Evolutionary conservation across 2,888 invertebrate genomes (phyloP).

Genomic region (Chrysolina americana): DNA sequence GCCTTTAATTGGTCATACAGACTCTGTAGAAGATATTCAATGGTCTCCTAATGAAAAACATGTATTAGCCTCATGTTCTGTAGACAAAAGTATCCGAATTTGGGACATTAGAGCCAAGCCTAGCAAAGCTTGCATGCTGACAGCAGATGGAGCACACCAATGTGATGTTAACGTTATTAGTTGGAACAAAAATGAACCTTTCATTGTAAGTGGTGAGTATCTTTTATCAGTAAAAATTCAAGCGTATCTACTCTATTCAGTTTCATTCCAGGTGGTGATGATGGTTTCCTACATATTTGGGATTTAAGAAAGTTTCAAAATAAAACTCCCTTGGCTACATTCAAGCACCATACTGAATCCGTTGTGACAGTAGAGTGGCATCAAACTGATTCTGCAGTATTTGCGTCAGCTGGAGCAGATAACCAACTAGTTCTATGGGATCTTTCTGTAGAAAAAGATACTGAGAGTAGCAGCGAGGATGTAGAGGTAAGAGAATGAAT

Average conservation of each 20-base stretch:
- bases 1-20: constrained; percentile 89
- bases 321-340: constrained; percentile 88
- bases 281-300: constrained; percentile 95
- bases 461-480: constrained; percentile 73
- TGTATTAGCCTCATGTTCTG: constrained; percentile 91
- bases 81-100: constrained; percentile 91
- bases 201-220: constrained; percentile 83
- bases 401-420: constrained; percentile 94
- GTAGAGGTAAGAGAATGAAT: constrained; percentile 56
- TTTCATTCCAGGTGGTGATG: constrained; percentile 86
- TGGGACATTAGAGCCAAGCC: constrained; percentile 95
- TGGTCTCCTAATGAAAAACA: constrained; percentile 97
- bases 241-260: neutral
- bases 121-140: constrained; percentile 92
- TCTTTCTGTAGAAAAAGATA: constrained; percentile 89
- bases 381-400: constrained; percentile 91
- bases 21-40: constrained; percentile 97
- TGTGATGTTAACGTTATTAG: constrained; percentile 97
- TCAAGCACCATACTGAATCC: constrained; percentile 95
- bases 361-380: constrained; percentile 98
- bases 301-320: constrained; percentile 89
- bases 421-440: constrained; percentile 98
- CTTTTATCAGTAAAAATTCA: neutral
- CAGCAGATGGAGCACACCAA: constrained; percentile 87
- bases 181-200: constrained; percentile 94